Conservation (phyloP, 2,888 invertebrate genomes). For the Dusona sp. region DNA sequence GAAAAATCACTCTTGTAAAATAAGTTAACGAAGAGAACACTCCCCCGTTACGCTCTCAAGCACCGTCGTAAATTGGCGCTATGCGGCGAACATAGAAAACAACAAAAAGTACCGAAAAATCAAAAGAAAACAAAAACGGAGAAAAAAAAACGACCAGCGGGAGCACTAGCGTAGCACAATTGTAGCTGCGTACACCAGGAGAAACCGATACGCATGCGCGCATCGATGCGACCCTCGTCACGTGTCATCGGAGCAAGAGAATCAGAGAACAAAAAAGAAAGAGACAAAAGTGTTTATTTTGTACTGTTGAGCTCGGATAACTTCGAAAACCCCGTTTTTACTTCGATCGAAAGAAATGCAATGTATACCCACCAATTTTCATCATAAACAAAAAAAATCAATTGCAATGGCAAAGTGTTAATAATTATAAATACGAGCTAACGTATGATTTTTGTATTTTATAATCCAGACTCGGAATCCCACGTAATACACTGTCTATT, state of each 20-base stretch:
- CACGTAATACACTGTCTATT: background rate
- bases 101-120: conserved; percentile 29
- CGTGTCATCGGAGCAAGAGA: conserved; percentile 32
- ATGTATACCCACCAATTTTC: background rate
- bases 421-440: background rate
- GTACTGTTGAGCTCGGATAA: background rate
- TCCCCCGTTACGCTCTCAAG: background rate
- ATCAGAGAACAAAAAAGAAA: conserved; percentile 21
- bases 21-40: background rate
- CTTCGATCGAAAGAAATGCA: background rate
- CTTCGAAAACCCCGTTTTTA: background rate
- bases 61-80: conserved; percentile 47
- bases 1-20: background rate
- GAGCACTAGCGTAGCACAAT: conserved; percentile 64
- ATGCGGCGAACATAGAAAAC: conserved; percentile 16
- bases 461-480: background rate
- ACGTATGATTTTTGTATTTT: background rate
- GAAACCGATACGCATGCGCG: conserved; percentile 45
- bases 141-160: conserved; percentile 34
- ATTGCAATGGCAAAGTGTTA: background rate
- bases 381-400: background rate
- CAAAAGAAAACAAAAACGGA: conserved; percentile 23
- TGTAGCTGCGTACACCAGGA: conserved; percentile 58
- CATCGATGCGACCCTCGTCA: conserved; percentile 57
- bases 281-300: conserved; percentile 48